phyloP scores from a whole-genome alignment of 2,797 vertebrate species.

The Falco peregrinus region DNA sequence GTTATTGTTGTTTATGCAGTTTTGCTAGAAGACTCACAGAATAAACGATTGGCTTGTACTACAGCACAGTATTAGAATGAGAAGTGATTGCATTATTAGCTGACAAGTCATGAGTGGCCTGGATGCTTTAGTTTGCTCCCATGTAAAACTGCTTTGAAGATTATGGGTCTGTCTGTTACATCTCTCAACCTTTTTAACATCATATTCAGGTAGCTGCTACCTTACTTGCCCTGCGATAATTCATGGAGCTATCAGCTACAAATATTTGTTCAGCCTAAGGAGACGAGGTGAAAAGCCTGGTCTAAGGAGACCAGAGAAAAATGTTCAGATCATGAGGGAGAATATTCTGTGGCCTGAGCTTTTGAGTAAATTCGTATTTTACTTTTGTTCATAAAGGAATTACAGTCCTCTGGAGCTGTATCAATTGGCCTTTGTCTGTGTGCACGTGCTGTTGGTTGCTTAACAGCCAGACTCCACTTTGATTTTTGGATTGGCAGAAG shows the following conservation, averaged over 20 bases:
- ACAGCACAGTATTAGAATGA: constrained; percentile 17
- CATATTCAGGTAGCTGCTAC: constrained; percentile 32
- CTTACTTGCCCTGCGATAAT: constrained; percentile 44
- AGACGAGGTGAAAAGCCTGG: not conserved
- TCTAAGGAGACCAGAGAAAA: constrained; percentile 20
- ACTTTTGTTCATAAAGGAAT: constrained; percentile 58
- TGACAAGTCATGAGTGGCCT: constrained; percentile 27
- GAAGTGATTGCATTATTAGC: constrained; percentile 37
- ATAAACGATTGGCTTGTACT: constrained; percentile 32
- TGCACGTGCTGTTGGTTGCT: constrained; percentile 34
- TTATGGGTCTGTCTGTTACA: constrained; percentile 29
- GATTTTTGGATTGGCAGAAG: constrained; percentile 22
- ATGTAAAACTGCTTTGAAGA: constrained; percentile 30
- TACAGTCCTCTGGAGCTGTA: not conserved
- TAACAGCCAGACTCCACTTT: constrained; percentile 31
- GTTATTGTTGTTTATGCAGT: constrained; percentile 26
- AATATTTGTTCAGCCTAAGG: constrained; percentile 63
- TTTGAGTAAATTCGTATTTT: constrained; percentile 62
- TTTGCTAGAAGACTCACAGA: not conserved
- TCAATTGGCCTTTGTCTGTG: constrained; percentile 29
- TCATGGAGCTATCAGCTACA: constrained; percentile 55
- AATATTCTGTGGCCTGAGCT: constrained; percentile 21
- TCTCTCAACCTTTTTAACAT: constrained; percentile 60
- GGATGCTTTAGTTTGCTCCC: not conserved
- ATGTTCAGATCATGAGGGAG: constrained; percentile 58